Conservation (phyloP, 2,888 invertebrate genomes). For the Drosophila antonietae region DNA sequence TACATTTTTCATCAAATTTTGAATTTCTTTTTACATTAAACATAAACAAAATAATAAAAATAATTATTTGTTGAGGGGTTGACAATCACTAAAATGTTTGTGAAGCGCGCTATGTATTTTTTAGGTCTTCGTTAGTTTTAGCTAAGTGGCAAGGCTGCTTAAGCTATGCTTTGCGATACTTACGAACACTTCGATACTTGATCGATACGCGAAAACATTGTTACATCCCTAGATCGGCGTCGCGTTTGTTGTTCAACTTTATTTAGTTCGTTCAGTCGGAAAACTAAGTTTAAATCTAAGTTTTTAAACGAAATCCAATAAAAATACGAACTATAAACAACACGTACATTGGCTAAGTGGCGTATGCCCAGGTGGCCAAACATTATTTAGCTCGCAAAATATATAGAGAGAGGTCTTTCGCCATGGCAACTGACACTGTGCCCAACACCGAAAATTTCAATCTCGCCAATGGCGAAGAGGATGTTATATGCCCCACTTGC, state of each 20-base stretch:
- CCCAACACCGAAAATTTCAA: slow-evolving; percentile 62
- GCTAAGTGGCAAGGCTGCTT: slow-evolving; percentile 23
- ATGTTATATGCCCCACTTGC: slow-evolving; percentile 93
- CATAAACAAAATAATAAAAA: slow-evolving; percentile 76
- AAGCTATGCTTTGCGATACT: not conserved
- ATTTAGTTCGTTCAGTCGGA: slow-evolving; percentile 32
- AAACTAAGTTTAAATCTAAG: slow-evolving; percentile 51
- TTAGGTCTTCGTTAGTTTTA: not conserved
- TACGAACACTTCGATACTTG: slow-evolving; percentile 2
- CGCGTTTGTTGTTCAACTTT: slow-evolving; percentile 57
- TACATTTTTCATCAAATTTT: slow-evolving; percentile 51
- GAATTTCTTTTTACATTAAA: slow-evolving; percentile 48
- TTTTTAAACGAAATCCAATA: slow-evolving; percentile 36
- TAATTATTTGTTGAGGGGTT: slow-evolving; percentile 53
- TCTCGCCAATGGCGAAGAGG: slow-evolving; percentile 55
- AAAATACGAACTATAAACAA: slow-evolving; percentile 19
- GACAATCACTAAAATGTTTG: slow-evolving; percentile 44
- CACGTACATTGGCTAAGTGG: slow-evolving; percentile 20
- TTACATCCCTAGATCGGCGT: slow-evolving; percentile 50
- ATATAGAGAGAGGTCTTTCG: not conserved
- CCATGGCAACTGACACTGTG: slow-evolving; percentile 70
- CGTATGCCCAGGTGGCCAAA: slow-evolving; percentile 17
- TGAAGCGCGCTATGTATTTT: slow-evolving; percentile 33
- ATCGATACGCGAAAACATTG: slow-evolving; percentile 19
- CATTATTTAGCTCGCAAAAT: slow-evolving; percentile 23